Evolutionary conservation across 1,140 invertebrate genomes (phyloP), one percentile per base, ranked within the genome.

Genomic region (Ips nitidus): DNA sequence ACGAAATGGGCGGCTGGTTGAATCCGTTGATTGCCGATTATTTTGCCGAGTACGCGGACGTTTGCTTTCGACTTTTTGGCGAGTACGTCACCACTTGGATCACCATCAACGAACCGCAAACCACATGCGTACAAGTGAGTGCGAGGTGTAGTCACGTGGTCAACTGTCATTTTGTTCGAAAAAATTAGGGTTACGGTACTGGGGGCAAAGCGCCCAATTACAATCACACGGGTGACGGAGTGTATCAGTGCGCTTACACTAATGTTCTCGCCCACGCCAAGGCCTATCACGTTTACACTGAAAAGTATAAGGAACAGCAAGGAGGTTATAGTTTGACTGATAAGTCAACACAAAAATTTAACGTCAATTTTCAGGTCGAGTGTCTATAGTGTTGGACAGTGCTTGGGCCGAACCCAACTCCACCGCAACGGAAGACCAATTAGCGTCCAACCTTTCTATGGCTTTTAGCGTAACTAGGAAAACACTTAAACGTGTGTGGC

Each of bases 261-360:
- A 71, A 86, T n/a, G 74, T 87, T 7, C 82, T 85, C 66, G 81
- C 84, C 2, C 86, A 87, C 74, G 85, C 84, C 45, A 81, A 82
- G 71, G 79, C 81, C 3, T 89, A 86, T 73, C 82, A 84, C 66
- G 72, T 85, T 36, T 86, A 86, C 66, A 80, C 85, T 62, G 78
- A 81, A 6, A 81, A 80, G 1, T 86, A 82, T 75, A 69, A 66
- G 42, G 8, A 53, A 38, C 52, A 52, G 22, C 66, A 70, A 57
- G 45, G 63, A 8, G 66, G 72, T 22, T 22, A 22, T 22, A 22
- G 22, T 22, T 22, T 22, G 22, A 22, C 70, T 45, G 64, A 77
- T 63, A 8, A 6, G 37, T 1, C 1, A 56, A 56, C 53, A 6
- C 6, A 37, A 37, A 3, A 22, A 38, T 22, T 1, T 38, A 4